Percentiles rank a stretch among this genome's conserved stretches.
phyloP scores from a whole-genome alignment of 2,113 vertebrate species.

The Oreochromis spilurus region DNA sequence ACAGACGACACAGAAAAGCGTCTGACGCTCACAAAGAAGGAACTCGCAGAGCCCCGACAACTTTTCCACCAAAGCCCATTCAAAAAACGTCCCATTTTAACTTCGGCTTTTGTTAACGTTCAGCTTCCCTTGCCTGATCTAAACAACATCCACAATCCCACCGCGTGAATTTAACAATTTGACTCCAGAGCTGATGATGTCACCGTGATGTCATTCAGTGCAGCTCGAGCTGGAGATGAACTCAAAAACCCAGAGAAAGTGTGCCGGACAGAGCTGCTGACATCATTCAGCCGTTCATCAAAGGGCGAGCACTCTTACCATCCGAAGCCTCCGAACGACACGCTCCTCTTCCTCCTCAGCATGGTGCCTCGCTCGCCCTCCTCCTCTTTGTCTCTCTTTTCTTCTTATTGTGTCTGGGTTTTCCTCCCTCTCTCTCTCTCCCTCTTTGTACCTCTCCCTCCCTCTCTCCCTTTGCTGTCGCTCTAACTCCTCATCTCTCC shows the following conservation, averaged over 20 bases:
- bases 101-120: not conserved
- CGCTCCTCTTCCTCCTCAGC: slow-evolving; percentile 72
- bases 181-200: slow-evolving; percentile 6
- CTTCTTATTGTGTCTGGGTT: slow-evolving; percentile 52
- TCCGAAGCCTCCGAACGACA: slow-evolving; percentile 67
- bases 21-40: not conserved
- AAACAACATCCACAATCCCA: not conserved
- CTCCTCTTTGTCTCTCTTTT: slow-evolving; percentile 38
- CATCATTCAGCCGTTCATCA: not conserved
- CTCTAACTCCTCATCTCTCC: slow-evolving; percentile 40
- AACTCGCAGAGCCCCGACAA: not conserved
- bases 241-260: slow-evolving; percentile 8
- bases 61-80: not conserved
- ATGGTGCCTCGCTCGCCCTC: slow-evolving; percentile 33
- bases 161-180: not conserved
- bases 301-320: slow-evolving; percentile 41
- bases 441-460: not conserved
- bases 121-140: not conserved
- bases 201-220: slow-evolving; percentile 29
- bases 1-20: not conserved
- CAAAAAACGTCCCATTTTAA: not conserved
- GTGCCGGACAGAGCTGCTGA: not conserved
- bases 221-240: slow-evolving; percentile 14
- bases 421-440: not conserved
- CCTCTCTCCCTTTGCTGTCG: not conserved